Percentiles rank a stretch among this genome's conserved stretches.
Evolutionary conservation across 2,888 invertebrate genomes (phyloP).

Genomic region (Machimus rusticus): DNA sequence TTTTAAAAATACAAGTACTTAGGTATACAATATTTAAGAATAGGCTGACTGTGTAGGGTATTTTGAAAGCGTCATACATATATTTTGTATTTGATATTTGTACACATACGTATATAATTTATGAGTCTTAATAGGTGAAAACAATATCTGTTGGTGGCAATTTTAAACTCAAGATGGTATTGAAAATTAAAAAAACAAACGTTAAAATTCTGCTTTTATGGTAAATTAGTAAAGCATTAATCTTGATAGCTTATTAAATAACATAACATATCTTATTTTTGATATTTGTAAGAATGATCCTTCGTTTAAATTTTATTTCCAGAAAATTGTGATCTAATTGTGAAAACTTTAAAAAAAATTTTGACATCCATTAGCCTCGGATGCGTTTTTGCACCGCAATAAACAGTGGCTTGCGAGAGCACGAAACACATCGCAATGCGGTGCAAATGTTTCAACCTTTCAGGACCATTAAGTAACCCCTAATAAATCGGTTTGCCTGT

Average conservation of each 20-base stretch:
- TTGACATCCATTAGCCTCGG: neutral
- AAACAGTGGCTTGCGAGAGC: neutral
- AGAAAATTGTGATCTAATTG: neutral
- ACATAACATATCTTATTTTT: neutral
- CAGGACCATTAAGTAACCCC: constrained; percentile 13
- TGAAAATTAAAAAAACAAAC: too few species aligned
- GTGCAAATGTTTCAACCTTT: neutral
- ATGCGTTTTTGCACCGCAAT: neutral
- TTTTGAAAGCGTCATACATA: too few species aligned
- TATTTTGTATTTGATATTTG: too few species aligned
- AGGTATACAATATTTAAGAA: too few species aligned
- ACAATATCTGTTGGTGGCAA: too few species aligned
- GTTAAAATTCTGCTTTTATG: neutral
- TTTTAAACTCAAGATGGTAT: too few species aligned
- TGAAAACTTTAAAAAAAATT: neutral
- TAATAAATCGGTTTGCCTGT: constrained; percentile 30
- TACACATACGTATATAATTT: too few species aligned
- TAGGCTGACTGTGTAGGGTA: too few species aligned
- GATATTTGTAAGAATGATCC: neutral
- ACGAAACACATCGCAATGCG: neutral
- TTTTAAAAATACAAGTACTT: too few species aligned
- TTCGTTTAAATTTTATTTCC: neutral
- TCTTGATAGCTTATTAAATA: neutral
- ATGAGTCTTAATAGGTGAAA: too few species aligned
- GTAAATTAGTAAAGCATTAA: neutral